Base-by-base conservation (phyloP, 1,140 invertebrate species). In the Telenomus remus region DNA sequence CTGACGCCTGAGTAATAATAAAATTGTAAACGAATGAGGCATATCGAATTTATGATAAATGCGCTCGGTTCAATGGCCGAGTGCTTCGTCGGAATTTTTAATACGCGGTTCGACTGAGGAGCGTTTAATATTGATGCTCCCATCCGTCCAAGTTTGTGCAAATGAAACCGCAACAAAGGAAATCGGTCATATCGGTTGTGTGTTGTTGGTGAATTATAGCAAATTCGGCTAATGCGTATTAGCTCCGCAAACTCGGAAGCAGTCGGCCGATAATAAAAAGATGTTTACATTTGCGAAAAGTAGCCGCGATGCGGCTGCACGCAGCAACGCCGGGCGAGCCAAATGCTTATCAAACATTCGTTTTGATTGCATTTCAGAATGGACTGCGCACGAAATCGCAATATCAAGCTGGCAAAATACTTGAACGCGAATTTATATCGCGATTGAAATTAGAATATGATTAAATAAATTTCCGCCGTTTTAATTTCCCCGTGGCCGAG, bases 141-240 rank as follows among this genome's bases (percentile, higher is more conserved):
- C 37, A 53, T 39, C 4, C 27, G 19, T 27, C 19, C 19, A 27
- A 27, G 19, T 27, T 27, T 27, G 19, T 27, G 55, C 54, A 63
- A 74, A 61, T 65, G 59, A 74, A 74, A 74, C 63, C 63, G 37
- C 71, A 75, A 43, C 71, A 75, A 75, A 68, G 71, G 46, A n/a
- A 33, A 19, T 19, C 39, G 53, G 50, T 66, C 63, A 68, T 61
- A 66, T 60, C 61, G 35, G 50, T 49, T 60, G 1, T 10, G 43
- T 57, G 19, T 6, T 59, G 55, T 27, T 6, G 13, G 7, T 33
- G 37, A 50, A 61, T 74, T 57, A 19, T 68, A 55, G 61, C 43
- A 66, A 60, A 56, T 63, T 66, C 49, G 44, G 4, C 50, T 68
- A 75, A 75, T 68, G 37, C 64, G 54, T 56, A 74, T 74, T 57